Base-by-base conservation (phyloP, 2,888 invertebrate species). In the Drosophila suboccidentalis region DNA sequence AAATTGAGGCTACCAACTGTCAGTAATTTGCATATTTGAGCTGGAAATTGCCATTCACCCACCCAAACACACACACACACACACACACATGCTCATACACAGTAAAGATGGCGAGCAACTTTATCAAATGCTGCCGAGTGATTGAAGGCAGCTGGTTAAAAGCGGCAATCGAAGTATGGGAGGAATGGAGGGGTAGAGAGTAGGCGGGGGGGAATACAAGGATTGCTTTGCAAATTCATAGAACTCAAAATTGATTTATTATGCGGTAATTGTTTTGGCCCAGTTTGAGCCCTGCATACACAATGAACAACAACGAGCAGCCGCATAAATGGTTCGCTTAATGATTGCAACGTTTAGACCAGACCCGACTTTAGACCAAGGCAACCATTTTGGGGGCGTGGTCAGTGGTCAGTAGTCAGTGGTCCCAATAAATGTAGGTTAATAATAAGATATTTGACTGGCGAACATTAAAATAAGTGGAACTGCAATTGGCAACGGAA, bases 241-340 rank as follows among this genome's bases (percentile, higher is more conserved):
- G 77, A 79, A 76, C 87, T 85, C 85, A 72, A 83, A 89, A 83
- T 90, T 90, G 89, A 90, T 90, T 90, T 90, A 90, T 90, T 90
- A 90, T 90, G 90, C 90, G 82, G 89, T 90, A 90, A 90, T 90
- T 90, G 90, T 89, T 90, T 87, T 90, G 90, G 80, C 84, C 89
- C 81, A 88, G 85, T 85, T 90, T 63, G 70, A 62, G 75, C 47
- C 66, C 72, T 80, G 84, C 78, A 88, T 86, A 80, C 65, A 59
- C 64, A 82, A 86, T 86, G 70, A 76, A 67, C 54, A 59, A 17
- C 46, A 59, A 17, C 46, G 53, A 71, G 64, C 66, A 57, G 53
- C 67, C 73, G 80, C 67, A 78, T 78, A 78, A 78, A 78, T 69
- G 77, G 50, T 53, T 46, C 58, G 57, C 78, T 61, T 77, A 77